phyloP scores from a whole-genome alignment of 2,888 invertebrate species.

The Ptilodon capucinus region DNA sequence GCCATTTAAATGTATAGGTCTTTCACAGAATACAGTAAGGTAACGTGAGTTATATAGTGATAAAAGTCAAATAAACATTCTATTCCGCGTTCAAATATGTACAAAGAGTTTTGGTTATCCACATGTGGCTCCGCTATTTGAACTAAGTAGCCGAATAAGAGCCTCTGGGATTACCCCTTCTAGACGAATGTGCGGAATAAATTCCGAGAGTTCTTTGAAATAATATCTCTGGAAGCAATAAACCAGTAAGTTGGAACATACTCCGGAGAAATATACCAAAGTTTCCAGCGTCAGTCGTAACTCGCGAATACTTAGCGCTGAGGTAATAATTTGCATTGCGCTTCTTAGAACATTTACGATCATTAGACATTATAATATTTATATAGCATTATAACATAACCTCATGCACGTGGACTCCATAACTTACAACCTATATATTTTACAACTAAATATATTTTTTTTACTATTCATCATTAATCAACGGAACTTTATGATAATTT shows the following conservation, averaged over 20 bases:
- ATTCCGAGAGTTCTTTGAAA: slow-evolving; percentile 76
- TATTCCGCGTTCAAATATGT: slow-evolving; percentile 44
- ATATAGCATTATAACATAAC: background rate
- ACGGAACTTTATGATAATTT: background rate
- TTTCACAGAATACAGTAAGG: background rate
- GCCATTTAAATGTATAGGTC: too few species aligned
- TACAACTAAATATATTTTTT: too few species aligned
- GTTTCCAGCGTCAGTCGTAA: slow-evolving; percentile 67
- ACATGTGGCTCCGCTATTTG: slow-evolving; percentile 54
- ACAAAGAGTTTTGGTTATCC: slow-evolving; percentile 45
- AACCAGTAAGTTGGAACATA: slow-evolving; percentile 76
- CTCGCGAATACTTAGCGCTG: slow-evolving; percentile 53
- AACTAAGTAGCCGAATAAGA: slow-evolving; percentile 72
- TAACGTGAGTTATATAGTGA: background rate
- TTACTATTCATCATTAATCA: background rate
- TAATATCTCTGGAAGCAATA: slow-evolving; percentile 78
- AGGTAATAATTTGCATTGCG: slow-evolving; percentile 52
- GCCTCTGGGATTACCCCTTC: slow-evolving; percentile 69
- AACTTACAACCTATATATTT: too few species aligned
- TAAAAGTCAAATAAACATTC: slow-evolving; percentile 18
- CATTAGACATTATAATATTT: background rate
- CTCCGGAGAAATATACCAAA: slow-evolving; percentile 71
- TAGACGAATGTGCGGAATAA: slow-evolving; percentile 70
- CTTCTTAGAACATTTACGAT: slow-evolving; percentile 31
- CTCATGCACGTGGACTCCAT: too few species aligned